Evolutionary conservation across 2,113 vertebrate genomes (phyloP), one percentile per base, ranked within the genome.

Genomic region (Athene cunicularia): DNA sequence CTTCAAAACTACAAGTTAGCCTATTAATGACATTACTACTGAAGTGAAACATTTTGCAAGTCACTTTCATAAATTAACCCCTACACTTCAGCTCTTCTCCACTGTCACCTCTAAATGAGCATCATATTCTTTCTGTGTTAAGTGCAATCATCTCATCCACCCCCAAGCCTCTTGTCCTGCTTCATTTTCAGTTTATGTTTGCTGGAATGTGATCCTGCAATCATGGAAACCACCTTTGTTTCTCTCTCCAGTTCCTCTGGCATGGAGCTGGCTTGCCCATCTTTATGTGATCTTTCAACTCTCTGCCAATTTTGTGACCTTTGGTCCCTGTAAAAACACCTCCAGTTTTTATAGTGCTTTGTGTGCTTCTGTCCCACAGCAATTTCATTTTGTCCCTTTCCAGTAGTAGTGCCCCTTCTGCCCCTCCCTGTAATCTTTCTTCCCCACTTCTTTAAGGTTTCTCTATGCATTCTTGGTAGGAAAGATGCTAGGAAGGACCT

Each of bases 1-100:
- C 73, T 95, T 96, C 79, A 93, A 75, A 94, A 83, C 8, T 47
- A 33, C 88, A 81, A 80, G 70, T 94, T 89, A 84, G 70, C 47
- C 62, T 91, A 12, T 91, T 95, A 93, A 75, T 94, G 89, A 90
- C 75, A 67, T 87, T 92, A 75, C 64, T 95, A 70, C 81, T 94
- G 95, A 90, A 90, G 82, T 73, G 70, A 93, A 91, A 41, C 35
- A 35, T 94, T 89, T 73, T 68, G 56, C 22, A 94, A 72, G 58
- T 91, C 74, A 24, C 59, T 52, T 53, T 92, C 86, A 62, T 56
- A 95, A 72, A 49, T 95, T 97, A 93, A 91, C 77, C 45, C 18
- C 30, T 70, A 30, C 67, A 58, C 17, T 76, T 79, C 77, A 93
- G 15, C 41, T 83, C 22, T 92, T 94, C 95, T 91, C 77, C 60